phyloP scores from a whole-genome alignment of 2,888 invertebrate genomes.

The Gandaritis pyraliata region DNA sequence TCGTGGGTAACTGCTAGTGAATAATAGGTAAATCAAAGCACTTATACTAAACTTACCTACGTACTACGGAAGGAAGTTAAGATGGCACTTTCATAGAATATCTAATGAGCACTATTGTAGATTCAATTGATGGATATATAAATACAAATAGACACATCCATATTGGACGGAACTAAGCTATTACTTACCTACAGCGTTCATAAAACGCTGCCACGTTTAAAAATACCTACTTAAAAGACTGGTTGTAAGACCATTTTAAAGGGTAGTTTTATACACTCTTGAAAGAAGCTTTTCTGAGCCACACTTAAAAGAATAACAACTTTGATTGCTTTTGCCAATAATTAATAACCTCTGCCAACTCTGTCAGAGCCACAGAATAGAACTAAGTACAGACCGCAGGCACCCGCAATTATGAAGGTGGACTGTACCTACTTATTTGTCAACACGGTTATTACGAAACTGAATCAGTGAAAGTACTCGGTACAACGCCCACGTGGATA shows the following conservation, averaged over 20 bases:
- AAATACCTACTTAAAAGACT: no score
- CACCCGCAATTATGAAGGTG: slow-evolving; percentile 1
- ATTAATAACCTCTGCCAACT: no score
- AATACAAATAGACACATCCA: slow-evolving; percentile 7
- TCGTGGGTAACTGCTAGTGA: no score
- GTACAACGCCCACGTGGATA: slow-evolving; percentile 49
- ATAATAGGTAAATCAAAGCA: slow-evolving; percentile 12
- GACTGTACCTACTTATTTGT: slow-evolving; percentile 17
- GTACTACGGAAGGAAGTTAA: slow-evolving; percentile 54
- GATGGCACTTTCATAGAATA: slow-evolving; percentile 45
- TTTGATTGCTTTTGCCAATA: no score
- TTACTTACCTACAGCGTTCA: not conserved
- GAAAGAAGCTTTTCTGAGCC: no score
- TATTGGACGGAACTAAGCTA: not conserved
- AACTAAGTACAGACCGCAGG: not conserved
- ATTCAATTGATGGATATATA: slow-evolving; percentile 32
- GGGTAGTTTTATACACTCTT: no score
- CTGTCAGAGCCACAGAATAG: no score
- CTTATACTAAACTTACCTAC: slow-evolving; percentile 17
- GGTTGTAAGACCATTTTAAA: no score
- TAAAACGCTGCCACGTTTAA: not conserved
- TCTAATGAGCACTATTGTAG: slow-evolving; percentile 45
- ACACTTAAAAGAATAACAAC: no score
- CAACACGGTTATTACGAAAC: slow-evolving; percentile 39
- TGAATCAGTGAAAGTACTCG: slow-evolving; percentile 55